phyloP scores from a whole-genome alignment of 2,797 vertebrate genomes.

The Rhinatrema bivittatum region DNA sequence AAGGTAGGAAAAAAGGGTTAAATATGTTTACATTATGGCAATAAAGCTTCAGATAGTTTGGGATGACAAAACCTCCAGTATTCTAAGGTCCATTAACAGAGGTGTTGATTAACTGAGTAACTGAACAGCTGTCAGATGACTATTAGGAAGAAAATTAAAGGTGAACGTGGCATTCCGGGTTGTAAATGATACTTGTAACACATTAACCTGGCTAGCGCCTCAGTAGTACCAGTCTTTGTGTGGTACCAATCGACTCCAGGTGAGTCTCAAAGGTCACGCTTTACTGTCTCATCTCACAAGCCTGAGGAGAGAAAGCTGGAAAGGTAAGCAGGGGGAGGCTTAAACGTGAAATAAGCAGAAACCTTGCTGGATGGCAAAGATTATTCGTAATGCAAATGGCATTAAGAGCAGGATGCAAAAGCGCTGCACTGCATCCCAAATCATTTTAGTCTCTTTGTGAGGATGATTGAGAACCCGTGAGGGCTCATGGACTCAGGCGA shows the following conservation, averaged over 20 bases:
- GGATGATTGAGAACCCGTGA: too few species aligned
- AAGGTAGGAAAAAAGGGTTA: too few species aligned
- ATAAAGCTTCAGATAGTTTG: too few species aligned
- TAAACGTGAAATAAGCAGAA: constrained; percentile 5
- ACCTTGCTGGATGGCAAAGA: neutral
- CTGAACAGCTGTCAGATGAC: neutral
- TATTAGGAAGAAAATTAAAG: constrained; percentile 7
- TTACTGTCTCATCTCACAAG: neutral
- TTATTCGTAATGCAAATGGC: too few species aligned
- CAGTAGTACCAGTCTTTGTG: constrained; percentile 24
- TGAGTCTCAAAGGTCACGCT: constrained; percentile 47
- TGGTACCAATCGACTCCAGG: constrained; percentile 26
- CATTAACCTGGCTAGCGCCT: constrained; percentile 51
- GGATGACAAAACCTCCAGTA: too few species aligned
- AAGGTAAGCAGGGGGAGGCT: neutral
- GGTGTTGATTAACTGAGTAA: too few species aligned
- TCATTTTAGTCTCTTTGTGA: too few species aligned
- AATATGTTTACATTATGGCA: too few species aligned
- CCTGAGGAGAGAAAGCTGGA: neutral
- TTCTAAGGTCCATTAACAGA: too few species aligned
- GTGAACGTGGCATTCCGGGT: constrained; percentile 24
- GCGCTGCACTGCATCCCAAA: too few species aligned
- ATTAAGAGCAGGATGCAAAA: constrained; percentile 3
- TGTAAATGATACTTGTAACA: too few species aligned
- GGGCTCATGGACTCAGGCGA: too few species aligned